Base-by-base conservation (phyloP, 2,888 invertebrate species). In the Cordilura impudica region DNA sequence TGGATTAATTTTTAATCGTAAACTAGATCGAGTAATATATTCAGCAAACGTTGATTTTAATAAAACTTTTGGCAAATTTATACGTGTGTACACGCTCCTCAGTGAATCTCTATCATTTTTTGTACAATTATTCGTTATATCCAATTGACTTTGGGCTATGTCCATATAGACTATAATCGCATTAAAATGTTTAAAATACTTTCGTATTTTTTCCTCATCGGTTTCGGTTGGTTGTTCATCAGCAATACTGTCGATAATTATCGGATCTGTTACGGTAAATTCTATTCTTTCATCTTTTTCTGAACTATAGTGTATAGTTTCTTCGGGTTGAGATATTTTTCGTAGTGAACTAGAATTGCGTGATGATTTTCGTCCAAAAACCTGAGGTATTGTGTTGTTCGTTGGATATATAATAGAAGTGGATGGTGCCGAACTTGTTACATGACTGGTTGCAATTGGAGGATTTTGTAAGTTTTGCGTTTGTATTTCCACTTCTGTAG, bases 251-350 rank as follows among this genome's bases (percentile, higher is more conserved):
- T 71, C 70, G 8, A 31, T 6, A 39, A 73, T n/a, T 19, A 74
- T 53, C 2, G 77, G 77, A 49, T 81, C 79, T 1, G 75, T 75
- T 2, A 47, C 51, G 0, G 75, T 75, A 5, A 71, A 31, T 43
- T 80, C 49, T 47, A 84, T 47, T 76, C 86, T 86, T 45, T 89
- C 89, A 47, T 88, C 90, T 1, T 88, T 87, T 47, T 90, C 90
- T 0, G 90, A 90, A 58, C 90, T 90, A 2, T 86, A 85, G 61
- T 90, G 90, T 56, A 90, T 84, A 0, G 90, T 90, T 82, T 90
- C 89, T 60, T 86, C 88, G 0, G 89, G 89, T 21, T 86, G 84
- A 2, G 87, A 86, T 14, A 86, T 82, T 78, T 86, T 88, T 10
- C 88, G 85, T 8, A 84, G 82, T 0, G 79, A 79, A 23, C 82